These are phyloP conservation scores for Stenchaetothrips biformis DNA, from an alignment of 2,888 invertebrate genomes.

Conservation along the genomic window DNA sequence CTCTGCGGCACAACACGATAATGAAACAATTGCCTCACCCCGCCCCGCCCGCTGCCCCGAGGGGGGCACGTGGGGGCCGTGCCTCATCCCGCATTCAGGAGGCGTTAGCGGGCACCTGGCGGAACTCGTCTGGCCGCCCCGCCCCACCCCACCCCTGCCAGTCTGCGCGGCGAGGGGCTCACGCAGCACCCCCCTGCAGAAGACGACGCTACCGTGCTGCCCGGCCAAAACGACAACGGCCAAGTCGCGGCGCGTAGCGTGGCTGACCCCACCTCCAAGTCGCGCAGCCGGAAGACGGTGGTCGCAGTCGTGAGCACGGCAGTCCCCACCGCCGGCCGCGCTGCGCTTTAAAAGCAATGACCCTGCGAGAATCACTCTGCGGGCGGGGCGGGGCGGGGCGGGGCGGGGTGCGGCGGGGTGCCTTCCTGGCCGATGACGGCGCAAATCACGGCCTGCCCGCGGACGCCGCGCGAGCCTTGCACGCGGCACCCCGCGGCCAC, in stretches of 20 bases:
- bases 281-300: neutral
- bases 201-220: neutral
- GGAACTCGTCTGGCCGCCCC: neutral
- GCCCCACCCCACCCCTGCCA: neutral
- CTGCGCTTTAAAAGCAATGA: no score
- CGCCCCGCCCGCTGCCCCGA: neutral
- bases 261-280: neutral
- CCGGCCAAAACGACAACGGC: no score
- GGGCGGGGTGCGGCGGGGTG: neutral
- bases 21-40: conserved; percentile 18
- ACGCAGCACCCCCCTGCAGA: neutral
- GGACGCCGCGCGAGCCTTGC: no score
- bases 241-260: neutral
- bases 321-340: neutral
- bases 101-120: conserved; percentile 23
- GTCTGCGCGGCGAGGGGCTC: neutral
- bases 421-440: neutral
- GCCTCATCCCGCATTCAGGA: conserved; percentile 11
- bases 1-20: conserved; percentile 24
- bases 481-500: neutral
- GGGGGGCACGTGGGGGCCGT: neutral
- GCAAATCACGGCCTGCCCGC: neutral
- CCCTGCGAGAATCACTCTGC: neutral
- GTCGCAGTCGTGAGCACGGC: neutral
- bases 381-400: neutral